These are phyloP conservation scores for Sebastes flavidus DNA, from an alignment of 2,797 vertebrate genomes.

Conservation along the genomic window DNA sequence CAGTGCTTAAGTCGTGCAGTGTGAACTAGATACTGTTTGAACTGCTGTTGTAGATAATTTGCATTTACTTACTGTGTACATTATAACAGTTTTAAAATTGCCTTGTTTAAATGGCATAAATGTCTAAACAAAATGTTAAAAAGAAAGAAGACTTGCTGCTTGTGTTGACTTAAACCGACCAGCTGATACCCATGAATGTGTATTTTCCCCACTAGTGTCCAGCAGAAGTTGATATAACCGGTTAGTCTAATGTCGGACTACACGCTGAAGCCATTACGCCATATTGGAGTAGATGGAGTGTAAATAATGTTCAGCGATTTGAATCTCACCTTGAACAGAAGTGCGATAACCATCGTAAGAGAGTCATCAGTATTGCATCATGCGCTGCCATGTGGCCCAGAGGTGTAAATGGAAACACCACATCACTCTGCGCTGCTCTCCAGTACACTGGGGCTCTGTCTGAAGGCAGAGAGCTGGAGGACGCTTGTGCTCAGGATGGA, in stretches of 20 bases:
- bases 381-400: neutral
- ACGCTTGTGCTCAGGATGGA: neutral
- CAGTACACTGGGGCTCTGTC: neutral
- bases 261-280: neutral
- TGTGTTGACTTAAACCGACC: neutral
- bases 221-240: conserved; percentile 5
- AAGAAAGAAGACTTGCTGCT: neutral
- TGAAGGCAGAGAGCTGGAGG: neutral
- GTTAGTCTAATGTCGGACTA: neutral
- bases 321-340: conserved; percentile 40
- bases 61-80: neutral
- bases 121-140: neutral
- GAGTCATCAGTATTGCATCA: conserved; percentile 24
- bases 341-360: conserved; percentile 17
- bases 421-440: neutral
- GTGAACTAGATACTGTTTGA: too few species aligned
- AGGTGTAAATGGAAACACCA: conserved; percentile 1
- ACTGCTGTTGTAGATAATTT: neutral
- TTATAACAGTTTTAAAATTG: neutral
- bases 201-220: neutral
- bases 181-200: neutral
- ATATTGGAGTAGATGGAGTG: conserved; percentile 5
- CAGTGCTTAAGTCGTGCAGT: too few species aligned
- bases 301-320: conserved; percentile 26
- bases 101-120: neutral